Conservation (phyloP, 2,113 vertebrate species). For the Harpagus bidentatus region DNA sequence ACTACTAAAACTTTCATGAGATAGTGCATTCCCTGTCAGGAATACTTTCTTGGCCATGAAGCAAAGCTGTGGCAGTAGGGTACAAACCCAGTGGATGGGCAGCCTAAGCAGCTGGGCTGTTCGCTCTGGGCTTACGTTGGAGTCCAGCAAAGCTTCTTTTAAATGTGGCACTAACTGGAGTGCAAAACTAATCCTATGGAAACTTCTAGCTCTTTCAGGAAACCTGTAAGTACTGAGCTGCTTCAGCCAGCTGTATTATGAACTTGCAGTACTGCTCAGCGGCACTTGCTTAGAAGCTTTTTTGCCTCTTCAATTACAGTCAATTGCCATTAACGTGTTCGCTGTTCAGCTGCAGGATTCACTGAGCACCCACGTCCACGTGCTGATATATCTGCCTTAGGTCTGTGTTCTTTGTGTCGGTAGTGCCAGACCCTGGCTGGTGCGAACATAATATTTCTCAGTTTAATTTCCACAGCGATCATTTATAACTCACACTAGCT, state of each 20-base stretch:
- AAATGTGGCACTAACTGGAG: not conserved
- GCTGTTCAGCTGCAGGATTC: fast-evolving
- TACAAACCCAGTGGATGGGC: no score
- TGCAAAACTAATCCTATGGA: fast-evolving
- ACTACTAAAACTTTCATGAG: not conserved
- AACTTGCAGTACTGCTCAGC: no score
- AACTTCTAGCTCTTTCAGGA: not conserved
- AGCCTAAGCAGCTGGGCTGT: not conserved
- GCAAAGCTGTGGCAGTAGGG: not conserved
- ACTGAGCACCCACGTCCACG: fast-evolving
- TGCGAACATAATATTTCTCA: not conserved
- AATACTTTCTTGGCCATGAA: not conserved
- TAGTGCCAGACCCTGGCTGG: not conserved
- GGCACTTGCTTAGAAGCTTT: not conserved
- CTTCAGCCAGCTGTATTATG: not conserved
- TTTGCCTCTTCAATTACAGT: not conserved
- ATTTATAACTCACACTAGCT: not conserved
- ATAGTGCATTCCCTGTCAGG: not conserved
- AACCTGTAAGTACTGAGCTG: not conserved
- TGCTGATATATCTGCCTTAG: not conserved
- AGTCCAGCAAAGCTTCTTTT: not conserved
- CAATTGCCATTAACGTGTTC: fast-evolving
- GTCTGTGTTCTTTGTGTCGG: no score
- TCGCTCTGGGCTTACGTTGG: not conserved
- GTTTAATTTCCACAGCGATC: not conserved